phyloP scores from a whole-genome alignment of 2,113 vertebrate species.

The Ariopsis seemanni region DNA sequence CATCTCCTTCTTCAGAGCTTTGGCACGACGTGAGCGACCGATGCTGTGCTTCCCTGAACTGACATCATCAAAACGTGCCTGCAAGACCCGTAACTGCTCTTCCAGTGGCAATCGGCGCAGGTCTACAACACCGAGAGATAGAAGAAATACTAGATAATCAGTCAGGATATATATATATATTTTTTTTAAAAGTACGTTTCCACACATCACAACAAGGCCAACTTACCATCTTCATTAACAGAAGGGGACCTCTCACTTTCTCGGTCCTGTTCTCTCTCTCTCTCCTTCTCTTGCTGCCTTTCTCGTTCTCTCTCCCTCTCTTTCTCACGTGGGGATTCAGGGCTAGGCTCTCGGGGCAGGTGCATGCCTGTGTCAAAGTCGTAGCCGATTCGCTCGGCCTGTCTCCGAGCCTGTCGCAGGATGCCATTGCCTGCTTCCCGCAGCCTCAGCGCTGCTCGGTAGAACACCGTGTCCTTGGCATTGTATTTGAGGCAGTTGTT shows the following conservation, averaged over 20 bases:
- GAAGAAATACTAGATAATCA: neutral
- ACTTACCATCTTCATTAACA: constrained; percentile 73
- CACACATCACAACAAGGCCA: neutral
- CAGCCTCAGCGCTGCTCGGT: constrained; percentile 90
- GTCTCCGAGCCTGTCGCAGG: constrained; percentile 87
- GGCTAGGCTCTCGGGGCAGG: constrained; percentile 83
- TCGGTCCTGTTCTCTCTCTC: constrained; percentile 64
- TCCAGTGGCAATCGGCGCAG: constrained; percentile 86
- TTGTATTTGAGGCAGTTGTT: constrained; percentile 99
- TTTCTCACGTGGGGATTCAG: constrained; percentile 73
- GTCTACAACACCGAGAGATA: constrained; percentile 63
- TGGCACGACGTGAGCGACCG: constrained; percentile 88
- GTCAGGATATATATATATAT: neutral
- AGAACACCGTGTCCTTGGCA: constrained; percentile 98
- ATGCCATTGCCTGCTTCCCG: constrained; percentile 86
- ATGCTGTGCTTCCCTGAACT: constrained; percentile 90
- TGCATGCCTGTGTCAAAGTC: constrained; percentile 96
- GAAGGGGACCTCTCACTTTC: constrained; percentile 63
- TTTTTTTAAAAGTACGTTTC: neutral
- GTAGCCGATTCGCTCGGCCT: constrained; percentile 95
- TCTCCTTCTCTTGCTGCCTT: constrained; percentile 61
- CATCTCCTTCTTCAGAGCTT: constrained; percentile 96
- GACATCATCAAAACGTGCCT: constrained; percentile 85
- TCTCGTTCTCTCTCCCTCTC: constrained; percentile 63
- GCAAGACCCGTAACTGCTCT: constrained; percentile 90